Evolutionary conservation across 2,113 vertebrate species (phyloP).

Genomic region (Ardeotis arabs): DNA sequence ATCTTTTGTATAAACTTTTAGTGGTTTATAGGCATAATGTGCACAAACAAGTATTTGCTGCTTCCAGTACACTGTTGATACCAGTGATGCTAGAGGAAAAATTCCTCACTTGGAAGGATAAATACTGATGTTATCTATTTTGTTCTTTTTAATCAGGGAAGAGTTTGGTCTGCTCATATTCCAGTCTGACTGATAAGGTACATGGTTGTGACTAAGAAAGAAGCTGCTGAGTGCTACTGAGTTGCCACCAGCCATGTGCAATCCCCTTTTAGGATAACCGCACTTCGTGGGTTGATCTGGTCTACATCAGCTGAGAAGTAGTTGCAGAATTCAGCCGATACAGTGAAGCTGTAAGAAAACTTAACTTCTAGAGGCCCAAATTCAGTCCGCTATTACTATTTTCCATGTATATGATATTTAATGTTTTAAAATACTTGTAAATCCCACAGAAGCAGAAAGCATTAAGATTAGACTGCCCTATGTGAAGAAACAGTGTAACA

Average conservation of each 20-base stretch:
- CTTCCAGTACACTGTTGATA: background rate
- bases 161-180: background rate
- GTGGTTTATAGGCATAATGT: background rate
- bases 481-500: background rate
- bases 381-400: background rate
- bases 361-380: background rate
- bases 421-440: background rate
- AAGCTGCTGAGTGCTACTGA: background rate
- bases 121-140: background rate
- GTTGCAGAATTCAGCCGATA: background rate
- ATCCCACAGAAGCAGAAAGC: background rate
- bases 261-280: background rate
- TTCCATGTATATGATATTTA: background rate
- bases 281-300: background rate
- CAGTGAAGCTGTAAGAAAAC: background rate
- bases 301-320: background rate
- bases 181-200: background rate
- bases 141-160: background rate
- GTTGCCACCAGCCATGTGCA: background rate
- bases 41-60: background rate
- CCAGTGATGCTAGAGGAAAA: background rate
- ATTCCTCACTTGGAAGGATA: background rate
- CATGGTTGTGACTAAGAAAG: background rate
- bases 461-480: background rate
- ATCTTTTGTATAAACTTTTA: background rate